Base-by-base conservation (phyloP, 2,113 vertebrate genomes). In the Thalassoma bifasciatum region DNA sequence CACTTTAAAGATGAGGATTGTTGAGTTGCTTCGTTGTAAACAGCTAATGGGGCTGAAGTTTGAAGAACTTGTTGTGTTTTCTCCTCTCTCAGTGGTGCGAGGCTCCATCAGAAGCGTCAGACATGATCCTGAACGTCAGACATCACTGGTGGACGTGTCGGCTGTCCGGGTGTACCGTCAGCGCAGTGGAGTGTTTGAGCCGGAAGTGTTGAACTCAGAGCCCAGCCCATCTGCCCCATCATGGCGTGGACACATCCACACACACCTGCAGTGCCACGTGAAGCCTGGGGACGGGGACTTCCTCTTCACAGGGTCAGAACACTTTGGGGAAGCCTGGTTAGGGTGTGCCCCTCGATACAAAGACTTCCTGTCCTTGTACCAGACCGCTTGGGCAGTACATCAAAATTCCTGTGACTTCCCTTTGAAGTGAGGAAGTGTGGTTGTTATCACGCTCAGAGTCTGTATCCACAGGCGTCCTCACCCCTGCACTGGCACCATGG, bases 251-350 rank as follows among this genome's bases (percentile, higher is more conserved):
- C 82, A 66, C 30, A 83, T 96, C 52, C 79, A 16, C 36, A 93
- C 94, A 0, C 90, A 92, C 21, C 85, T 94, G 50, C 92, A 77
- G 51, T 96, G 95, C 68, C 82, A 78, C 3, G 92, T 94, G 77
- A 94, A 89, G 92, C 83, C 92, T 10, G 95, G 95, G n/a, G 83
- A 79, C 0, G 94, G 95, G n/a, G 90, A 93, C 53, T 96, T 96
- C 78, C 93, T 96, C 36, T 96, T 96, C 87, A 95, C 93, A 0
- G 95, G 95, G 23, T 91, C 85, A 2, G 94, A 95, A 60, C 95
- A 95, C 72, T 96, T 96, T 22, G 95, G 95, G 1, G 93, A 95
- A 77, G 95, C 95, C 66, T 96, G 95, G 95, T 77, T 96, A 82
- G 94, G 94, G 62, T 96, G 95, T 68, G 95, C 95, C 21, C 94